These are phyloP conservation scores for Drosophila lacteicornis DNA, from an alignment of 1,140 invertebrate genomes.

Conservation along the genomic window DNA sequence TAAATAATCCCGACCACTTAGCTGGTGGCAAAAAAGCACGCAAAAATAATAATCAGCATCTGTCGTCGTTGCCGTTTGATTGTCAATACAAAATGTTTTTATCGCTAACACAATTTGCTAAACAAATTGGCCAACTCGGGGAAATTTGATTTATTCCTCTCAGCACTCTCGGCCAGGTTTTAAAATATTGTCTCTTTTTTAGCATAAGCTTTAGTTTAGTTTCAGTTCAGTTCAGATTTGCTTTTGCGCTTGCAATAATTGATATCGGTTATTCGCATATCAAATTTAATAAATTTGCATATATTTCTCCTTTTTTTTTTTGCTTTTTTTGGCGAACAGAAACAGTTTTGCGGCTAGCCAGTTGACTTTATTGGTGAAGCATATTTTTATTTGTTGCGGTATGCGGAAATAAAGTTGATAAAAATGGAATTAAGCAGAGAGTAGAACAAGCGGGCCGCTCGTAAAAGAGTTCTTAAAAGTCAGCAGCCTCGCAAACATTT, in stretches of 20 bases:
- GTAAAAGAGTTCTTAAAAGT: conserved; percentile 59
- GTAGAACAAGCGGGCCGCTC: conserved; percentile 32
- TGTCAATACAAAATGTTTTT: conserved; percentile 64
- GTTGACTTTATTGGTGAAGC: conserved; percentile 22
- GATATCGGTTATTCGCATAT: conserved; percentile 74
- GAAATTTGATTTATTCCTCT: conserved; percentile 75
- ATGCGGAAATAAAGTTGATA: conserved; percentile 68
- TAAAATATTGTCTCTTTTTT: conserved; percentile 35
- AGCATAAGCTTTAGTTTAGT: conserved; percentile 46
- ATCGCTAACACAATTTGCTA: conserved; percentile 67
- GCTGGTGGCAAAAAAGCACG: conserved; percentile 26
- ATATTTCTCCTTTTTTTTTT: conserved; percentile 16
- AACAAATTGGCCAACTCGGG: conserved; percentile 64
- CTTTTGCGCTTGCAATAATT: conserved; percentile 62
- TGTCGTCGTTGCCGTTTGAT: conserved; percentile 48
- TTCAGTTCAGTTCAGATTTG: conserved; percentile 25
- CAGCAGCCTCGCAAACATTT: conserved; percentile 62
- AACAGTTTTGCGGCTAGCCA: conserved; percentile 49
- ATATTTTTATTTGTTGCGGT: conserved; percentile 43
- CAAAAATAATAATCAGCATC: conserved; percentile 35
- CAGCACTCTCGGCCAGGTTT: conserved; percentile 51
- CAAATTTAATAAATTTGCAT: conserved; percentile 73
- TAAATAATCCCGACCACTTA: conserved; percentile 55
- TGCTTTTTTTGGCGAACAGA: conserved; percentile 14
- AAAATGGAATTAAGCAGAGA: conserved; percentile 37